Base-by-base conservation (phyloP, 2,797 vertebrate genomes). In the Spinus pinus region DNA sequence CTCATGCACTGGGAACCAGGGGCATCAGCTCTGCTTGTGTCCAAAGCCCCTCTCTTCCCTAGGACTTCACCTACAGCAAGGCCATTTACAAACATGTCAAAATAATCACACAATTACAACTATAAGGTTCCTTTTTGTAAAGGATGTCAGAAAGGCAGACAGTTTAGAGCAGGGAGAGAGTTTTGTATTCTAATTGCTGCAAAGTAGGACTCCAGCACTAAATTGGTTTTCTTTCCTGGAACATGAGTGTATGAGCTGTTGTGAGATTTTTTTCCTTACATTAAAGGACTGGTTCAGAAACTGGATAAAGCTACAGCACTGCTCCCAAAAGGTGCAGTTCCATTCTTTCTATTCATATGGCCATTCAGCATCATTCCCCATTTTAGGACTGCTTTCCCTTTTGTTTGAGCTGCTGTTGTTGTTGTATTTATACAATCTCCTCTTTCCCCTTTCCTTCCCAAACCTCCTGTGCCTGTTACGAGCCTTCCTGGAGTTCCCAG, bases 171-270 rank as follows among this genome's bases (percentile, higher is more conserved):
- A 92, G 44, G 33, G 31, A 27, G 73, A 71, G 61, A 88, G 44
- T 18, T 74, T 57, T 90, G 60, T 93, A 49, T 94, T 91, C 75
- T 85, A 86, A 92, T 92, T 81, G 64, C 61, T 79, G 47, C 33
- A 74, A 94, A 94, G 65, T 16, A 82, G 46, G 57, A 94, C 65
- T 86, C 39, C 33, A 88, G 83, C 24, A 82, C 65, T 85, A 80
- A 94, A 56, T 10, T 62, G 64, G 21, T 50, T 92, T 84, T 90
- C 37, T 86, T 41, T 81, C 88, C 41, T 82, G 46, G 33, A 44
- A 79, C 14, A 21, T 33, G 16, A 81, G 28, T 33, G 10, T 28
- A 42, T 13, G 30, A 93, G 65, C n/a, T 53, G 60, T 39, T 39
- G 65, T n/a, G 14, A 87, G 49, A 42, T 23, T 73, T 91, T 82